Conservation (phyloP, 2,113 vertebrate species). For the Tringa solitaria region DNA sequence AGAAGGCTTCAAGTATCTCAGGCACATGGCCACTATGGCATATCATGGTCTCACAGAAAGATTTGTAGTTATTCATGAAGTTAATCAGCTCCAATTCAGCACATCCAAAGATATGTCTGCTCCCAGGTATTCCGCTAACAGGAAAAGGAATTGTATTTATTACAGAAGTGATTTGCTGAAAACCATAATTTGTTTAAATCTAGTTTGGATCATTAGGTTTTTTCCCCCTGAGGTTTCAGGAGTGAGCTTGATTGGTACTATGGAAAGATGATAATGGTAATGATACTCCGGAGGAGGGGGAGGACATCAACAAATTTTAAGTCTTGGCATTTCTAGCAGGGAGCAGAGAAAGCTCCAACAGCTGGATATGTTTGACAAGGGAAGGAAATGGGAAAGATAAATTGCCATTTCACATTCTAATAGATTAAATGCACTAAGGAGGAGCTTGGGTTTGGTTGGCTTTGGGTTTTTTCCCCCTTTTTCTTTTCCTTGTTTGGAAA, state of each 20-base stretch:
- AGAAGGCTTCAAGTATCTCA: background rate
- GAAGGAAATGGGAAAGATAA: constrained; percentile 55
- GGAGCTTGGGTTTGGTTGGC: background rate
- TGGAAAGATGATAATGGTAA: background rate
- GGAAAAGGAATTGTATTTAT: background rate
- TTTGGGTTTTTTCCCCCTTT: background rate
- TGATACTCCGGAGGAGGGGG: background rate
- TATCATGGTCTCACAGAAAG: background rate
- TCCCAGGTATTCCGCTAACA: background rate
- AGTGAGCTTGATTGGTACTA: background rate
- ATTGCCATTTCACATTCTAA: constrained; percentile 54
- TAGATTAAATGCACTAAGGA: constrained; percentile 22
- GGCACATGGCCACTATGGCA: background rate
- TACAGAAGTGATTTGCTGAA: background rate
- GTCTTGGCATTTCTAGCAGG: background rate
- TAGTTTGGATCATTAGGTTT: background rate
- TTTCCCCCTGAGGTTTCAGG: background rate
- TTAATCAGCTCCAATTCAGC: background rate
- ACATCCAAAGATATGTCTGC: background rate
- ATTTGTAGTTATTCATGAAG: background rate
- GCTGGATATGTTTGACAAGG: constrained; percentile 47
- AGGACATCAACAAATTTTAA: background rate
- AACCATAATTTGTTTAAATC: background rate
- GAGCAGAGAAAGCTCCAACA: constrained; percentile 43
- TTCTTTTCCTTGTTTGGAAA: constrained; percentile 30